Percentiles rank a stretch among this genome's conserved stretches.
Evolutionary conservation across 1,140 invertebrate species (phyloP).

Genomic region (Anastrepha obliqua): DNA sequence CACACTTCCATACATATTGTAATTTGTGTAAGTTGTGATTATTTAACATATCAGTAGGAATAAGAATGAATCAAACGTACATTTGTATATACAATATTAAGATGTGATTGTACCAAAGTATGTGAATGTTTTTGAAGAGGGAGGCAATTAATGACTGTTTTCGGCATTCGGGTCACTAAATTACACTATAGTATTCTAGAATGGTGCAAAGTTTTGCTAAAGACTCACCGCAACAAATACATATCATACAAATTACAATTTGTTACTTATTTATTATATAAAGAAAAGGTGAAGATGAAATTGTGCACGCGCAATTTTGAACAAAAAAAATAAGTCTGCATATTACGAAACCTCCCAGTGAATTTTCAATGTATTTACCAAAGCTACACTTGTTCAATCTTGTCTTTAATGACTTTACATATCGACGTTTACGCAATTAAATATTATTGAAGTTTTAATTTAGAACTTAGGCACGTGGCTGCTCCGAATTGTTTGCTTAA

Average conservation of each 20-base stretch:
- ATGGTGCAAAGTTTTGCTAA: slow-evolving; percentile 27
- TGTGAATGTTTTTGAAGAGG: not conserved
- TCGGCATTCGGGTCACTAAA: not conserved
- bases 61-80: not conserved
- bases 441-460: not conserved
- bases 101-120: not conserved
- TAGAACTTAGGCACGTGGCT: not conserved
- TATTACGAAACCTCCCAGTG: not conserved
- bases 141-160: slow-evolving; percentile 15
- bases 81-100: not conserved
- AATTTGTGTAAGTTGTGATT: slow-evolving; percentile 33
- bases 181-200: not conserved
- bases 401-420: not conserved
- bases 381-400: not conserved
- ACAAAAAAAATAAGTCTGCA: not conserved
- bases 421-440: not conserved
- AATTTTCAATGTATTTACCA: not conserved
- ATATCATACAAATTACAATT: slow-evolving; percentile 66
- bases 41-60: slow-evolving; percentile 39
- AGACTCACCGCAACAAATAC: slow-evolving; percentile 73
- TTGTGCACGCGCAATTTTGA: not conserved
- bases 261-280: slow-evolving; percentile 17
- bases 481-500: not conserved
- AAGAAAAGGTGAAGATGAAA: not conserved
- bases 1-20: slow-evolving; percentile 15